Conservation (phyloP, 2,797 vertebrate genomes). For the Antennarius maculatus region DNA sequence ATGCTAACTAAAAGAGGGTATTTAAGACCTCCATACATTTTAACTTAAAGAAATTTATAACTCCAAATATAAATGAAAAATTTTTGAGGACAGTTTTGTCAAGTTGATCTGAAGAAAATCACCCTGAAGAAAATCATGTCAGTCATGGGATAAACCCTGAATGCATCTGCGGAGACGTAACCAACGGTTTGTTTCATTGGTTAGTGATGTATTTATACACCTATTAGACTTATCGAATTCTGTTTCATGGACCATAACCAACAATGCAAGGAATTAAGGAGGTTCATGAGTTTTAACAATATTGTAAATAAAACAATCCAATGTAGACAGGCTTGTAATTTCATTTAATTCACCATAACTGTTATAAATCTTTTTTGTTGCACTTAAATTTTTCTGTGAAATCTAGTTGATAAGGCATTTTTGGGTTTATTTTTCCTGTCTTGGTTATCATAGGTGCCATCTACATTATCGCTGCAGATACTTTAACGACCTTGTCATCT, state of each 20-base stretch:
- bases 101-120: slow-evolving; percentile 38
- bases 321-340: not conserved
- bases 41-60: slow-evolving; percentile 12
- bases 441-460: not conserved
- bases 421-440: slow-evolving; percentile 3
- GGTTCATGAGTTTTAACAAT: not conserved
- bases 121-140: slow-evolving; percentile 14
- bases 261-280: slow-evolving; percentile 52
- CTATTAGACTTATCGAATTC: slow-evolving; percentile 14
- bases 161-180: slow-evolving; percentile 10
- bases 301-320: slow-evolving; percentile 4
- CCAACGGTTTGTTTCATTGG: slow-evolving; percentile 12
- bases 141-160: not conserved
- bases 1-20: slow-evolving; percentile 12
- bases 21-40: not conserved
- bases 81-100: slow-evolving; percentile 10
- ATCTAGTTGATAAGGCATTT: not conserved
- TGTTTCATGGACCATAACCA: slow-evolving; percentile 22
- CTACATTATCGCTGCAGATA: slow-evolving; percentile 13
- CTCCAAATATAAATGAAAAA: slow-evolving; percentile 1
- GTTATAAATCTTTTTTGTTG: not conserved
- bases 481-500: slow-evolving; percentile 7
- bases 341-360: not conserved
- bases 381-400: not conserved
- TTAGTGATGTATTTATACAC: slow-evolving; percentile 7